Conservation (phyloP, 2,113 vertebrate species). For the Ptyas mucosa region DNA sequence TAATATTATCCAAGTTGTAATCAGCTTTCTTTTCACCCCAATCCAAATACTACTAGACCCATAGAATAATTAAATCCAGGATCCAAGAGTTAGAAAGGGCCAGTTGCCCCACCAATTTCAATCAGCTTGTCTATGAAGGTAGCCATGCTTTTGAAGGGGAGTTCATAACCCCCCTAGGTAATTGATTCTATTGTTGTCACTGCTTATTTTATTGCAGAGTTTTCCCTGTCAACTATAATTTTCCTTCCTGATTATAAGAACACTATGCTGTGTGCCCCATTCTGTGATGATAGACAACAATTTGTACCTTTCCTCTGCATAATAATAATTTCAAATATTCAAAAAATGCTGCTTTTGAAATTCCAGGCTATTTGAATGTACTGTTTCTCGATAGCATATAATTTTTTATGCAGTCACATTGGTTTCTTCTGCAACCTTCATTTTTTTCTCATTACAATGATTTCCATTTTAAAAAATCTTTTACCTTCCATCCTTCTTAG, state of each 20-base stretch:
- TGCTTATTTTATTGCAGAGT: background rate
- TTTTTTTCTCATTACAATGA: background rate
- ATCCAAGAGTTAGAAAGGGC: background rate
- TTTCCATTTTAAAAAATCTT: background rate
- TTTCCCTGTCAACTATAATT: background rate
- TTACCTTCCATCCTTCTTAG: background rate
- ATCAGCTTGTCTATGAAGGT: background rate
- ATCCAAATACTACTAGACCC: background rate
- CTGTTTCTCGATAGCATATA: background rate
- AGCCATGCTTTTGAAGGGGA: background rate
- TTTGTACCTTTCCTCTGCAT: background rate
- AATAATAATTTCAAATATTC: background rate
- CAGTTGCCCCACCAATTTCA: background rate
- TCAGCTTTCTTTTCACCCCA: background rate
- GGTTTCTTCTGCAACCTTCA: background rate
- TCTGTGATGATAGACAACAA: background rate
- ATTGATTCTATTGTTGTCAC: background rate
- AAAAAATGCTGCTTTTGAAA: background rate
- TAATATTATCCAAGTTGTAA: background rate
- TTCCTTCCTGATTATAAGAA: background rate
- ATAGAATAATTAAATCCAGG: background rate
- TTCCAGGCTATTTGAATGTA: background rate
- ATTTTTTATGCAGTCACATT: background rate
- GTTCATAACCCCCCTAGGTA: background rate
- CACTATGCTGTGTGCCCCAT: background rate